Evolutionary conservation across 1,140 invertebrate genomes (phyloP), one percentile per base, ranked within the genome.

Genomic region (Euglossa dilemma): DNA sequence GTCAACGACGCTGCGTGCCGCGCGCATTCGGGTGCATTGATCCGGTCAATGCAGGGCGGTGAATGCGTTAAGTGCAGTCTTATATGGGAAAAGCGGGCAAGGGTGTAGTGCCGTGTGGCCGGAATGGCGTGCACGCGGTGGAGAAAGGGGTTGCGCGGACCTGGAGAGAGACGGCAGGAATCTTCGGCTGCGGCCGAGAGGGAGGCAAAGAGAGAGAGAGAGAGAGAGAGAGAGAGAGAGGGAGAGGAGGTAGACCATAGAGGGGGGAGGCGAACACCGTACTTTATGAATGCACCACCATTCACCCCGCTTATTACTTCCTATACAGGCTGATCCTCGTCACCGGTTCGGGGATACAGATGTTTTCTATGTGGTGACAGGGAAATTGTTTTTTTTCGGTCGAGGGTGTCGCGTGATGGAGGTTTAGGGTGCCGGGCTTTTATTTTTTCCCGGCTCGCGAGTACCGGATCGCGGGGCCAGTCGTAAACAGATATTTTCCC

Each of bases 1-100:
- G 85, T 87, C 85, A 87, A 84, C 61, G 86, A 81, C 50, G 61
- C 73, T 72, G 84, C 80, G 79, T 75, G 74, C 79, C 74, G 74
- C 23, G 73, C 70, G 73, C 70, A 92, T 92, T 91, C 90, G 90
- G 90, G 90, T 91, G 91, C 91, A 91, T 91, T 91, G 91, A 93
- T 93, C 91, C 91, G 91, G 91, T 93, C 92, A 93, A 93, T 91
- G 91, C 90, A 70, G 86, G 89, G 78, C 82, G 85, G 86, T 93
- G 92, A 93, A 93, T 93, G 89, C 90, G 82, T 84, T 91, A 92
- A 93, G 92, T 92, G 91, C 90, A 92, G 90, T 91, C 90, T 91
- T 91, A 91, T 87, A 86, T 80, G 69, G 80, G 79, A 76, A 45
- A 87, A 89, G 86, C 87, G 88, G 88, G 80, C 87, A 90, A 87